Evolutionary conservation across 2,888 invertebrate genomes (phyloP).

Genomic region (Rugalucina vietnamica): DNA sequence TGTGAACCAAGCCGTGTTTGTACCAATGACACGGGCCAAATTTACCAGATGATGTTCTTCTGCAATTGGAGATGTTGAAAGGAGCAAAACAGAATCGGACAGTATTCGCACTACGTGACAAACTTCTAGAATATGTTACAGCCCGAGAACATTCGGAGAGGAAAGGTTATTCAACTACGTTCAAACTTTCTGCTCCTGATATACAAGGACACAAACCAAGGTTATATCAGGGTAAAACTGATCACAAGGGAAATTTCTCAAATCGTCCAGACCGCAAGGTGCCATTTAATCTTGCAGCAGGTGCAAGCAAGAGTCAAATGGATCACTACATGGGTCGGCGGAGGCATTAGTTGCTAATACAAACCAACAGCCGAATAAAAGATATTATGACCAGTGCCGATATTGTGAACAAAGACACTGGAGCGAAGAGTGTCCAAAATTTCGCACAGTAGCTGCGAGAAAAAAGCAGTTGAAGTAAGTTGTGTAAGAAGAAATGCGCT

Average conservation of each 20-base stretch:
- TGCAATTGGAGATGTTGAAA: constrained; percentile 15
- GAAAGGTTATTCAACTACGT: too few relatives aligned
- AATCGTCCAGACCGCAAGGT: too few relatives aligned
- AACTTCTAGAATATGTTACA: neutral
- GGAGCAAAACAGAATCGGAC: neutral
- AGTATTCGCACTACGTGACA: neutral
- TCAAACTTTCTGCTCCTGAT: too few relatives aligned
- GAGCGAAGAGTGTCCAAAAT: neutral
- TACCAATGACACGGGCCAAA: constrained; percentile 17
- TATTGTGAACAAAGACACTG: neutral
- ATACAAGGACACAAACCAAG: too few relatives aligned
- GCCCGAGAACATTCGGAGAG: too few relatives aligned
- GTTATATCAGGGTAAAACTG: too few relatives aligned
- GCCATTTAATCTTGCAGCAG: too few relatives aligned
- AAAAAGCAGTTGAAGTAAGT: too few relatives aligned
- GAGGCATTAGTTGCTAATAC: neutral
- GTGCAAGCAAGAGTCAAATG: too few relatives aligned
- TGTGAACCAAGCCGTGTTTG: constrained; percentile 15
- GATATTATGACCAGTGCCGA: neutral
- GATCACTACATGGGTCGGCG: neutral
- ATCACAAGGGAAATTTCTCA: too few relatives aligned
- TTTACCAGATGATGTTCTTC: constrained; percentile 10
- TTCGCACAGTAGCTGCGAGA: neutral
- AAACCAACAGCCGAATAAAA: neutral
- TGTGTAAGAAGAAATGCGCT: too few relatives aligned